Conservation (phyloP, 2,888 invertebrate species). For the Anticlea derivata region DNA sequence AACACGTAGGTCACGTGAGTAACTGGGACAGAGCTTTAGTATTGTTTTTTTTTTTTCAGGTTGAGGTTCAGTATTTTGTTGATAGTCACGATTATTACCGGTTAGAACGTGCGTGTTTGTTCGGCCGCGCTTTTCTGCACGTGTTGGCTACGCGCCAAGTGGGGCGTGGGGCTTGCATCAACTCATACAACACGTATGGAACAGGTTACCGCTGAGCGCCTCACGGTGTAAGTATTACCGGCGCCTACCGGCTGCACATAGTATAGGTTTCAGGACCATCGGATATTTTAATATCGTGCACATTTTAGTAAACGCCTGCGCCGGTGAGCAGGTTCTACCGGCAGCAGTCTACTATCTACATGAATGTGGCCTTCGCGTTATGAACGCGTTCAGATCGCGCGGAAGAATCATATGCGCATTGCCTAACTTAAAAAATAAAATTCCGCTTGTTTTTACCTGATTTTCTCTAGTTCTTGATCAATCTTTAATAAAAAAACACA, state of each 20-base stretch:
- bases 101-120: conserved; percentile 22
- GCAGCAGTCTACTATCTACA: not conserved
- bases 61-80: conserved; percentile 20
- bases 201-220: conserved; percentile 4
- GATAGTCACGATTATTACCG: conserved; percentile 20
- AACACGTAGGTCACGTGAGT: conserved; percentile 16
- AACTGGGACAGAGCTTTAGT: conserved; percentile 12
- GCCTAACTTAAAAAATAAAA: conserved; percentile 23
- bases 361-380: not conserved
- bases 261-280: too few relatives aligned
- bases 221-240: too few relatives aligned
- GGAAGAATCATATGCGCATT: conserved; percentile 29
- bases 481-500: too few relatives aligned
- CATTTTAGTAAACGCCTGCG: not conserved
- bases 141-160: conserved; percentile 32
- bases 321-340: not conserved
- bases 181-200: conserved; percentile 7
- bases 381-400: conserved; percentile 17
- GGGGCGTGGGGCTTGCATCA: conserved; percentile 27
- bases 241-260: not conserved
- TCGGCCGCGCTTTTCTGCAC: conserved; percentile 15
- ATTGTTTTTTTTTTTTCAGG: conserved; percentile 5
- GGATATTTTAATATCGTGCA: not conserved
- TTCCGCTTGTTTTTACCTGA: conserved; percentile 1
- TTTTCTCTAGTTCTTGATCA: not conserved